These are phyloP conservation scores for Drosophila funebris DNA, from an alignment of 1,140 invertebrate genomes.

Conservation along the genomic window DNA sequence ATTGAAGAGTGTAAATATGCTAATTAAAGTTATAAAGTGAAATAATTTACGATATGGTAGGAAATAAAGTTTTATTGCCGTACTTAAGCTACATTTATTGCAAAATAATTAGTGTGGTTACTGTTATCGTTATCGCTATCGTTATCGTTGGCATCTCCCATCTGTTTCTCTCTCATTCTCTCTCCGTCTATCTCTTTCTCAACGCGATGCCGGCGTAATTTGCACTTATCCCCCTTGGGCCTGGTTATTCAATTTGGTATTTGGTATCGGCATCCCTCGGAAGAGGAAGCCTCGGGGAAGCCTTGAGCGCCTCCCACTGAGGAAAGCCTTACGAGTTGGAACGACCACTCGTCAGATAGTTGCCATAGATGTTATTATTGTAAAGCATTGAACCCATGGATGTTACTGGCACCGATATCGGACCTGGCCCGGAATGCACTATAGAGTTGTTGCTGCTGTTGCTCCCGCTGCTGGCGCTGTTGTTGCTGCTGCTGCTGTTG, in stretches of 20 bases:
- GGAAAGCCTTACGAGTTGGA: slow-evolving; percentile 51
- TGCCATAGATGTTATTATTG: slow-evolving; percentile 62
- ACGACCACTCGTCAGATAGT: slow-evolving; percentile 85
- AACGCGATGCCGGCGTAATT: slow-evolving; percentile 35
- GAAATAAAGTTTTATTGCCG: slow-evolving; percentile 80
- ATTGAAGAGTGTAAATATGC: slow-evolving; percentile 68
- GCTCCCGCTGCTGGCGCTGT: slow-evolving; percentile 43
- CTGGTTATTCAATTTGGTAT: slow-evolving; percentile 44
- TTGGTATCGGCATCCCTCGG: slow-evolving; percentile 52
- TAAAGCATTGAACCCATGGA: slow-evolving; percentile 85
- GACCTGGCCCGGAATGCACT: slow-evolving; percentile 42
- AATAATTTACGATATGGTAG: slow-evolving; percentile 78
- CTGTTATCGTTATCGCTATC: slow-evolving; percentile 56
- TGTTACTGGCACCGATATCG: slow-evolving; percentile 84
- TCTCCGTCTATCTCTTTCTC: not conserved
- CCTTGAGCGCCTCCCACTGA: too few species aligned
- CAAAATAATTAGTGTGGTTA: slow-evolving; percentile 80
- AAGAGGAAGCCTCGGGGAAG: too few species aligned
- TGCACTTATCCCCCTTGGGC: slow-evolving; percentile 67
- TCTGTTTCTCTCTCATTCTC: not conserved
- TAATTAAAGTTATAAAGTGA: slow-evolving; percentile 81
- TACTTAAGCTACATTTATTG: slow-evolving; percentile 82
- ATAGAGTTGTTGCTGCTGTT: slow-evolving; percentile 57
- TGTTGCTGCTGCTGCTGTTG: slow-evolving; percentile 33
- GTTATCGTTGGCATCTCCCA: slow-evolving; percentile 41